phyloP scores from a whole-genome alignment of 2,113 vertebrate genomes.

The Scytalopus superciliaris region DNA sequence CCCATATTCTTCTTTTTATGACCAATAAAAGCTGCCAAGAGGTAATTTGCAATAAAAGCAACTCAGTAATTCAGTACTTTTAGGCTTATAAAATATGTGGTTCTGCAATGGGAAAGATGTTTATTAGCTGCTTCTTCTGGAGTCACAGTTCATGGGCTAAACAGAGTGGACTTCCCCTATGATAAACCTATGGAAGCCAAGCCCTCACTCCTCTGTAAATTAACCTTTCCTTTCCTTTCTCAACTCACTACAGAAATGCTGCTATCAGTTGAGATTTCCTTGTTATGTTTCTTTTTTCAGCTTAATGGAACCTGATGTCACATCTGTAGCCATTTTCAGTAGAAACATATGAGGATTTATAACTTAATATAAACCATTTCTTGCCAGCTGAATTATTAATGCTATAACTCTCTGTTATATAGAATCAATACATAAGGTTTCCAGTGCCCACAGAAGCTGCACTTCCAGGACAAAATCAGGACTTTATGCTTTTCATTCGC shows the following conservation, averaged over 20 bases:
- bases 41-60: not conserved
- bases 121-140: not conserved
- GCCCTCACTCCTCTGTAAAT: not conserved
- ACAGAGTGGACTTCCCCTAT: not conserved
- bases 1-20: not conserved
- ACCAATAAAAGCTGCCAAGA: not conserved
- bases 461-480: not conserved
- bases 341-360: not conserved
- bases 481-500: not conserved
- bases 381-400: slow-evolving; percentile 33
- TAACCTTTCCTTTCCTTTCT: not conserved
- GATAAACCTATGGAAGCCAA: not conserved
- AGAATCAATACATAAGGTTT: slow-evolving; percentile 12
- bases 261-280: not conserved
- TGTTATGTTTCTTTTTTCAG: not conserved
- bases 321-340: not conserved
- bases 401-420: not conserved
- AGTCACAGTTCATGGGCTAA: not conserved
- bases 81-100: not conserved
- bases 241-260: not conserved
- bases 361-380: not conserved
- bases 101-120: not conserved
- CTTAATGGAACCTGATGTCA: slow-evolving; percentile 39
- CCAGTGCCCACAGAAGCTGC: not conserved
- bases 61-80: not conserved